Base-by-base conservation (phyloP, 1,140 invertebrate genomes). In the Aphis gossypii region DNA sequence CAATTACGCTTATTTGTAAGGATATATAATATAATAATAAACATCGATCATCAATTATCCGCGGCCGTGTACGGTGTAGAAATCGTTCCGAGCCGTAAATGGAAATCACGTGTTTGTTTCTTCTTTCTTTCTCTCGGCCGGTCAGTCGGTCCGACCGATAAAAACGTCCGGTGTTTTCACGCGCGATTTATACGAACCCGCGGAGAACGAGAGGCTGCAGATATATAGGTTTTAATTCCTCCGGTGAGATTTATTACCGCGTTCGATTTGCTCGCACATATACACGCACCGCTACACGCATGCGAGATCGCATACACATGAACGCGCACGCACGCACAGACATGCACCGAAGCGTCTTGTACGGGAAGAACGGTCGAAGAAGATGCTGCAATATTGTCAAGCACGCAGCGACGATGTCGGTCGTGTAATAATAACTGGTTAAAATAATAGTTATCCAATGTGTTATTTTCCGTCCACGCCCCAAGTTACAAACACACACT, bases 1-100 rank as follows among this genome's bases (percentile, higher is more conserved):
- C 82, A 83, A 83, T 83, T 38, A 38, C 82, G 82, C n/a, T 84
- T 84, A 84, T 84, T 84, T 84, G 83, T 84, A 84, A 84, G 38
- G 35, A 84, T 41, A 84, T 44, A 84, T 23, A 21, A 83, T 83
- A 41, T 38, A 38, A 35, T 38, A 84, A 84, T 84, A 84, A 84
- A 84, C 38, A 84, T 44, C 35, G 83, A 30, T 84, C 83, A 84
- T 44, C 83, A 84, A 84, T 84, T 84, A 84, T 84, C 21, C 41
- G 21, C 83, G 60, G 38, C 83, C 41, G 83, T 84, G 23, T 84
- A 84, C 38, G 82, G 83, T 38, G 83, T 84, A 84, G 83, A 84
- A 84, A 84, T 84, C 83, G 23, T 41, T 41, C 11, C 41, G 35
- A 84, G 8, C 83, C 83, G 38, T 41, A 84, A 84, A 84, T 41